Percentiles rank a stretch among this genome's conserved stretches.
These are phyloP conservation scores for Schizopygopsis pylzovi DNA, from an alignment of 2,797 vertebrate genomes.

Conservation along the genomic window DNA sequence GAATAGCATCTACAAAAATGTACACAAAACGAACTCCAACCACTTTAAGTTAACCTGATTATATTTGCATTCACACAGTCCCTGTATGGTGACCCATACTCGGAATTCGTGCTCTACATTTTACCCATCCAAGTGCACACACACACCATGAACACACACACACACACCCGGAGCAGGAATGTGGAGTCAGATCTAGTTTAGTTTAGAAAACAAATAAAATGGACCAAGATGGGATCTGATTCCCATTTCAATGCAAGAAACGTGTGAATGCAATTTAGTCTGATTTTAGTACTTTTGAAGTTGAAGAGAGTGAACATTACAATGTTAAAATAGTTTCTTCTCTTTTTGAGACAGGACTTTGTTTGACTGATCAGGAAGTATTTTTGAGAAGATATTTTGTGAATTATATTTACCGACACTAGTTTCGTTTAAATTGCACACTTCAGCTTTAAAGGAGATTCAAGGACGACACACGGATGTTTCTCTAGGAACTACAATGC, in stretches of 20 bases:
- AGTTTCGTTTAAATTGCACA: not conserved
- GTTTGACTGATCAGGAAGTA: not conserved
- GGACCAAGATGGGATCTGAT: not conserved
- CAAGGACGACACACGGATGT: not conserved
- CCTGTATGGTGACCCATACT: not conserved
- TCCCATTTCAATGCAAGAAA: not conserved
- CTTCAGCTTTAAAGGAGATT: not conserved
- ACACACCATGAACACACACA: no score
- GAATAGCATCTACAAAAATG: not conserved
- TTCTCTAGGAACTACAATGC: constrained; percentile 1
- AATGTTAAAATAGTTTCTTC: not conserved
- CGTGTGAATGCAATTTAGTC: not conserved
- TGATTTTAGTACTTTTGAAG: not conserved
- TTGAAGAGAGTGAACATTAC: not conserved
- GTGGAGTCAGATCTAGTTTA: not conserved
- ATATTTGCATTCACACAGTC: not conserved
- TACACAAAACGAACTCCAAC: not conserved
- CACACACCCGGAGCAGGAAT: not conserved
- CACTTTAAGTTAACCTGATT: not conserved
- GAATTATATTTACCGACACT: not conserved
- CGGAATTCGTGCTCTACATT: no score
- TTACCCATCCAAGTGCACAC: no score
- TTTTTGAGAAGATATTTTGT: not conserved
- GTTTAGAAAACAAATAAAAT: not conserved
- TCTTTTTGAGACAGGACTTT: not conserved